Percentiles rank a stretch among this genome's conserved stretches.
These are phyloP conservation scores for Tenthredo notha DNA, from an alignment of 2,888 invertebrate genomes.

Conservation along the genomic window DNA sequence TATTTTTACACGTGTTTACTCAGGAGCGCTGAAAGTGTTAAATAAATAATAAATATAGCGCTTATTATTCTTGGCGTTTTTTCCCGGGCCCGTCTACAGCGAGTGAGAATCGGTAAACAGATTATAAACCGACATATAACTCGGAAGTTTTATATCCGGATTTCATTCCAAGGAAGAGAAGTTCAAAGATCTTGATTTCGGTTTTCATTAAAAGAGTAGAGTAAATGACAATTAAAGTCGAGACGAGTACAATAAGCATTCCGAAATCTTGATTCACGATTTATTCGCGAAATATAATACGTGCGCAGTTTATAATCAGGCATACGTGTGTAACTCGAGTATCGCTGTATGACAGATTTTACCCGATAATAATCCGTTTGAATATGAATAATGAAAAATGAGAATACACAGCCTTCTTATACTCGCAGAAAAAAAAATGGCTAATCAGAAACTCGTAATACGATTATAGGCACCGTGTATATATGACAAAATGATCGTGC, in stretches of 20 bases:
- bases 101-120: not conserved
- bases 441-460: not conserved
- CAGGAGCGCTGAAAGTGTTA: not conserved
- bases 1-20: not conserved
- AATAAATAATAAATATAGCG: not conserved
- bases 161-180: not conserved
- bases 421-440: not conserved
- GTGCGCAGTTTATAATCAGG: too few species aligned
- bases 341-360: too few species aligned
- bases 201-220: too few species aligned
- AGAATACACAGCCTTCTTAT: too few species aligned
- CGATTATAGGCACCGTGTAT: not conserved
- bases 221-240: too few species aligned
- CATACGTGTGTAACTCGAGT: too few species aligned
- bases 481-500: not conserved
- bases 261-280: too few species aligned
- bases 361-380: too few species aligned
- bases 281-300: too few species aligned
- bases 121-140: not conserved
- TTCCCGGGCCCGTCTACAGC: not conserved
- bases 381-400: too few species aligned
- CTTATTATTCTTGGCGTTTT: not conserved
- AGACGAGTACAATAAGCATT: too few species aligned
- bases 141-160: not conserved
- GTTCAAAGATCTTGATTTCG: too few species aligned